Conservation (phyloP, 2,113 vertebrate genomes). For the Etia nguti region DNA sequence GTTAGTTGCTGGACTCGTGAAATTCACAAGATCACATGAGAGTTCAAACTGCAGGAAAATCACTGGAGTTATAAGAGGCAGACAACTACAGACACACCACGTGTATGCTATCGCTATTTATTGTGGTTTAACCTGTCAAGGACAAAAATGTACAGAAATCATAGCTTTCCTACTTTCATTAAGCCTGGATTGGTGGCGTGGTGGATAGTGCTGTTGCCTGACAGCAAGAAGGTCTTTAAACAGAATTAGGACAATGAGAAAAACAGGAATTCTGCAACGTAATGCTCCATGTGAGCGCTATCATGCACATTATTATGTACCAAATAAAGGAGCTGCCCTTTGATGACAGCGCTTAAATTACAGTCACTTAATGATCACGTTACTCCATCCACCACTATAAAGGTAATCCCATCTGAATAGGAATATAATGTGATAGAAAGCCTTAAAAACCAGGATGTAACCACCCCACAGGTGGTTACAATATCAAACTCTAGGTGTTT, state of each 20-base stretch:
- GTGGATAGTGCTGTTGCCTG: no score
- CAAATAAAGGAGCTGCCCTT: background rate
- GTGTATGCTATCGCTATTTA: no score
- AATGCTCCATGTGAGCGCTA: background rate
- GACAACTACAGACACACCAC: no score
- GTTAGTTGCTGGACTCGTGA: no score
- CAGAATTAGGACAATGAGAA: background rate
- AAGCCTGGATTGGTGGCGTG: no score
- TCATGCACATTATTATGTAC: background rate
- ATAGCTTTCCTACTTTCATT: no score
- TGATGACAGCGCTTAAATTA: background rate
- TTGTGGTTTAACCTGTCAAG: no score
- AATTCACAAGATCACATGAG: no score
- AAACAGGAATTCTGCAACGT: background rate
- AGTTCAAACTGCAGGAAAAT: no score
- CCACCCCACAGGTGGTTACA: background rate
- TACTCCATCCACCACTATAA: background rate
- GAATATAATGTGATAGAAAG: background rate
- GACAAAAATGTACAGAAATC: no score
- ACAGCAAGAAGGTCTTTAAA: no score
- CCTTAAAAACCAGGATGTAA: background rate
- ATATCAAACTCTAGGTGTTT: background rate
- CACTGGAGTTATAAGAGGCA: no score
- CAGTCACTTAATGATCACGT: background rate
- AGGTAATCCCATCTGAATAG: background rate